A percentile compares a stretch with the other conserved stretches of the same genome.
These are phyloP conservation scores for Ceratosolen solmsi DNA, from an alignment of 1,140 invertebrate genomes.

Conservation along the genomic window DNA sequence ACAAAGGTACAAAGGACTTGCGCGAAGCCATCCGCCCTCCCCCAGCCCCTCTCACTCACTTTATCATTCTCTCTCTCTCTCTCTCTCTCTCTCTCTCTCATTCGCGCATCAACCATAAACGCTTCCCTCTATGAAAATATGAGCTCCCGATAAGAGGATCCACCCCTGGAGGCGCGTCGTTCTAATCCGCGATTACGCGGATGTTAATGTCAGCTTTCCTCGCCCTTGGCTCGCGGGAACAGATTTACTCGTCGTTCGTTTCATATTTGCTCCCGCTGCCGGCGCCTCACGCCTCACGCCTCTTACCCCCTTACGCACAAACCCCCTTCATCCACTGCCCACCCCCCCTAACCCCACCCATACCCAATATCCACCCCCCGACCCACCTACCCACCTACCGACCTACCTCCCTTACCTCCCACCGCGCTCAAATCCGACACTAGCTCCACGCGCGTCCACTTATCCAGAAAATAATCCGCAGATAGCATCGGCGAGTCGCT, in stretches of 20 bases:
- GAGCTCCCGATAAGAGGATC: slow-evolving; percentile 25
- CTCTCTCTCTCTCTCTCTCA: too few species aligned
- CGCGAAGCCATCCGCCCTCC: background rate
- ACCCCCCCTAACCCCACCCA: background rate
- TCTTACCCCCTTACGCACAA: background rate
- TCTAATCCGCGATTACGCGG: slow-evolving; percentile 49
- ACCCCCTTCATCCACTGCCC: background rate
- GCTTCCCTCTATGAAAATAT: slow-evolving; percentile 34
- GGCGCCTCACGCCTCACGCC: slow-evolving; percentile 16
- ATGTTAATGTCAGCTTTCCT: slow-evolving; percentile 12
- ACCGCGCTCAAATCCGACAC: too few species aligned
- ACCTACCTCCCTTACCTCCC: too few species aligned
- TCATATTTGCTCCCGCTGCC: slow-evolving; percentile 55
- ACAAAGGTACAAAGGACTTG: background rate
- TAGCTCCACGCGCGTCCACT: slow-evolving; percentile 62
- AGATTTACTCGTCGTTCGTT: slow-evolving; percentile 39
- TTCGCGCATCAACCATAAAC: too few species aligned
- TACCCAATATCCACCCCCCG: too few species aligned
- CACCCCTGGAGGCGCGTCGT: background rate
- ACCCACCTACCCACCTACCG: too few species aligned
- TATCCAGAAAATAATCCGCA: slow-evolving; percentile 72
- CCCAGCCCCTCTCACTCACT: background rate
- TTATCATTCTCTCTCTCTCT: too few species aligned
- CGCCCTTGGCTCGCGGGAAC: background rate
- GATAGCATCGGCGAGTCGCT: slow-evolving; percentile 65